Evolutionary conservation across 2,888 invertebrate species (phyloP).

Genomic region (Trypoxylon attenuatum): DNA sequence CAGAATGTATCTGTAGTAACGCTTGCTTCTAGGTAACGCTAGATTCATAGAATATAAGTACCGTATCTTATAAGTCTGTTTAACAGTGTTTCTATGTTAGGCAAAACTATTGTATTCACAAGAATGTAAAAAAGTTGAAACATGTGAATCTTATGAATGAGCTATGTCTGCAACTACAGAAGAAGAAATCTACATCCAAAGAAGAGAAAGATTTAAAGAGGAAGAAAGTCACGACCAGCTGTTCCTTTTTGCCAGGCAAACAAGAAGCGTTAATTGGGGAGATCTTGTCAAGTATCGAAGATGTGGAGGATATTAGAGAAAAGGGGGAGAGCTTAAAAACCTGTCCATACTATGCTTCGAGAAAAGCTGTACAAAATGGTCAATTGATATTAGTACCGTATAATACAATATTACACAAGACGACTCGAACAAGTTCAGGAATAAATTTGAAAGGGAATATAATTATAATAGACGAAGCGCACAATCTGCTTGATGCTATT

Average conservation of each 20-base stretch:
- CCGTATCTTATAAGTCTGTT: no score
- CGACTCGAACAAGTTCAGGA: slow-evolving; percentile 79
- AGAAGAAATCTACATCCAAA: slow-evolving; percentile 77
- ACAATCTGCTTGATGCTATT: slow-evolving; percentile 94
- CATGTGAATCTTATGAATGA: slow-evolving; percentile 91
- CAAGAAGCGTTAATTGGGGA: slow-evolving; percentile 80
- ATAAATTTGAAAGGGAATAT: slow-evolving; percentile 84
- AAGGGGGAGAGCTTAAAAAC: slow-evolving; percentile 83
- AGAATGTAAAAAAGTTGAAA: slow-evolving; percentile 83
- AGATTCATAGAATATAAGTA: no score
- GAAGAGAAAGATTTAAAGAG: slow-evolving; percentile 81
- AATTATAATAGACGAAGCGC: slow-evolving; percentile 96
- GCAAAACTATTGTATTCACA: slow-evolving; percentile 93
- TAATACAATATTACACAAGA: slow-evolving; percentile 86
- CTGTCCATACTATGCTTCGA: slow-evolving; percentile 95
- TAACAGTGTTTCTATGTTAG: no score
- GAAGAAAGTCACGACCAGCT: slow-evolving; percentile 79
- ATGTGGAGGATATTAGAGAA: slow-evolving; percentile 90
- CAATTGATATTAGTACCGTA: slow-evolving; percentile 88
- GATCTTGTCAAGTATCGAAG: slow-evolving; percentile 83
- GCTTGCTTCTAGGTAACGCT: slow-evolving; percentile 88
- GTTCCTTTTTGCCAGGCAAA: slow-evolving; percentile 78
- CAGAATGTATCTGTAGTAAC: slow-evolving; percentile 84
- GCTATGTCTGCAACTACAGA: slow-evolving; percentile 88
- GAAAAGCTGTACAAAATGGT: slow-evolving; percentile 88